Evolutionary conservation across 2,113 vertebrate species (phyloP).

Genomic region (Burhinus oedicnemus): DNA sequence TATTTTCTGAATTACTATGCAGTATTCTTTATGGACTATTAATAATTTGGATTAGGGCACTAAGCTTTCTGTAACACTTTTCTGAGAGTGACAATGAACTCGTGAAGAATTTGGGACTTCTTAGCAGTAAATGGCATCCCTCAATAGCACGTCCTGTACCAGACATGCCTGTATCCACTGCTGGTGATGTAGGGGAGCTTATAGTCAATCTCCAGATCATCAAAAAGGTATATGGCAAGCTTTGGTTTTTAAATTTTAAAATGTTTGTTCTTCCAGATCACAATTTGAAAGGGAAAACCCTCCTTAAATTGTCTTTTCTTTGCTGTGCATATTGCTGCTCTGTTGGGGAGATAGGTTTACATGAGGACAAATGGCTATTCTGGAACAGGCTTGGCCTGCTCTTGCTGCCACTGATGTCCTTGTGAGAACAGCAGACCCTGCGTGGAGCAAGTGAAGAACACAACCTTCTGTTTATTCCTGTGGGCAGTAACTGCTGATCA

Average conservation of each 20-base stretch:
- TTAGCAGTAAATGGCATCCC: background rate
- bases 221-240: background rate
- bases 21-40: background rate
- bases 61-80: background rate
- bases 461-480: conserved; percentile 1
- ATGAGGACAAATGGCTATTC: background rate
- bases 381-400: background rate
- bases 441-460: background rate
- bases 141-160: background rate
- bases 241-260: background rate
- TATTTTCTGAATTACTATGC: background rate
- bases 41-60: background rate
- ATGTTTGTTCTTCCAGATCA: background rate
- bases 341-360: background rate
- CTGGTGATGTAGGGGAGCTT: background rate
- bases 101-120: background rate
- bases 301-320: background rate
- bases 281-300: background rate
- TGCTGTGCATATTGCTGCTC: accelerated
- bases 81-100: background rate
- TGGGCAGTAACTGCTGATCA: conserved; percentile 40
- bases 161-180: background rate
- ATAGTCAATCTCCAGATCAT: background rate
- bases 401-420: background rate
- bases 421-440: background rate